Evolutionary conservation across 1,140 invertebrate genomes (phyloP), one percentile per base, ranked within the genome.

Genomic region (Nebria ingens): DNA sequence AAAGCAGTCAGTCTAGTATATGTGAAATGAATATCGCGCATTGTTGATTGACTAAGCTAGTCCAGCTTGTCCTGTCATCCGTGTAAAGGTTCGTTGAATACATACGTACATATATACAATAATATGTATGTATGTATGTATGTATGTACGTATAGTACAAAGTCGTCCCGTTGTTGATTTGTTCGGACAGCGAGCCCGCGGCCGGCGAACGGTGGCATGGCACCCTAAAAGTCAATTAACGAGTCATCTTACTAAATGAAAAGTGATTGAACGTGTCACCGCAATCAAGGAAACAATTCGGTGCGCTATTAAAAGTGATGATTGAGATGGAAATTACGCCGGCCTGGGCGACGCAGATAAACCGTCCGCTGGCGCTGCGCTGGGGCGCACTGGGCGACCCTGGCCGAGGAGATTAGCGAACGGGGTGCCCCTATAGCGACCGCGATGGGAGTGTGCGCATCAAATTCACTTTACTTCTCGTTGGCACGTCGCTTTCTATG

Each of bases 201-300:
- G 40, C 17, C 15, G 40, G 9, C 15, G 17, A 17, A 9, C 15
- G 17, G 40, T 17, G 4, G 17, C 9, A 4, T 34, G n/a, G 40
- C 17, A 61, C 58, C 64, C 62, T 67, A 67, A 68, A 68, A 68
- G 61, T 65, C 65, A 67, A 68, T 68, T 68, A 67, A 68, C 64
- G 62, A 65, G 54, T 62, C 65, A 63, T 65, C 65, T 68, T 67
- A 66, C 65, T 66, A 67, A 67, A 67, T 67, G 65, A 67, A 68
- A 66, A 66, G 65, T 67, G 66, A 68, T 68, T 63, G 64, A 66
- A 67, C 64, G 63, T 66, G 65, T 68, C 65, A 63, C 62, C 63
- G 66, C 64, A 68, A 68, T 68, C 66, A 65, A 65, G 65, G 64
- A 68, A 67, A 68, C 65, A 68, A 68, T 68, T 62, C 65, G 57